Conservation (phyloP, 2,888 invertebrate genomes). For the Slavum lentiscoides region DNA sequence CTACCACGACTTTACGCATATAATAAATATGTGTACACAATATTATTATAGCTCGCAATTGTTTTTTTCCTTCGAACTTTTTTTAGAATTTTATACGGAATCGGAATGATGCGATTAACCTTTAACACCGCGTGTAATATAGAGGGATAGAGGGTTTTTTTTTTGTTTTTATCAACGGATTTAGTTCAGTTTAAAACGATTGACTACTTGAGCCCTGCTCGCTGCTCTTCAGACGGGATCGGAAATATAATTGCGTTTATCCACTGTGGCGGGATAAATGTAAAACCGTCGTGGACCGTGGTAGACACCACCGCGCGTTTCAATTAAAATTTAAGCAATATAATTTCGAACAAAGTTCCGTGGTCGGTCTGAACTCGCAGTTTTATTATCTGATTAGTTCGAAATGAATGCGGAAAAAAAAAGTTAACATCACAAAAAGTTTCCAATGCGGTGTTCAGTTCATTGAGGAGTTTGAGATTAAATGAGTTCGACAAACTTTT, state of each 20-base stretch:
- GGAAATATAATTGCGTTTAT: background rate
- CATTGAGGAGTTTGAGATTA: background rate
- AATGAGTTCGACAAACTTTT: constrained; percentile 33
- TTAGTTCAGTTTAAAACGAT: no score
- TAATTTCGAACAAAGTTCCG: background rate
- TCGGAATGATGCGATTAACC: no score
- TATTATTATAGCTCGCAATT: no score
- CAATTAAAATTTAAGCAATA: background rate
- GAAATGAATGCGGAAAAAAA: constrained; percentile 18
- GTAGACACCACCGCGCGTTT: background rate
- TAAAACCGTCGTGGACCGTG: background rate
- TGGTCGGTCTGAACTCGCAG: background rate
- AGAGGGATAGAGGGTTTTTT: no score
- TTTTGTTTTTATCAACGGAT: no score
- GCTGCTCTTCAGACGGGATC: background rate
- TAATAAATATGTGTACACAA: no score
- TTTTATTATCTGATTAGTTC: constrained; percentile 8
- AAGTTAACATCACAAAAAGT: constrained; percentile 27
- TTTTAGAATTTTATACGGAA: no score
- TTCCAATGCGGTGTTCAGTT: constrained; percentile 12
- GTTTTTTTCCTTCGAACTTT: no score
- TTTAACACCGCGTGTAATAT: no score
- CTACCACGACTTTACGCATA: no score
- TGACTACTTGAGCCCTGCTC: no score
- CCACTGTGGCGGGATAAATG: background rate